Evolutionary conservation across 1,140 invertebrate species (phyloP).

Genomic region (Pseudomyrmex dendroicus): DNA sequence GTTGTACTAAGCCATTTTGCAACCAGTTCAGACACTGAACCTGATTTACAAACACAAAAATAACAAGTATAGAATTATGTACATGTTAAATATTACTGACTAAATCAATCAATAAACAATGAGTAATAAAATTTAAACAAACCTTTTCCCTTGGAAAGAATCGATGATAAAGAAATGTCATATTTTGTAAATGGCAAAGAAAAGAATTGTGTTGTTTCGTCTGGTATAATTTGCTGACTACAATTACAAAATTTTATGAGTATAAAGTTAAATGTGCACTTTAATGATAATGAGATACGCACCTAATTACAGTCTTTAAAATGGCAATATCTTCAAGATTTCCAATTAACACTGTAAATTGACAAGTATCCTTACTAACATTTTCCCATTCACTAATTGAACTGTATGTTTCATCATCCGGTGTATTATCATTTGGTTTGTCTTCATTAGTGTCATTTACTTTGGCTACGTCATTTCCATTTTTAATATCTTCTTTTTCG

Average conservation of each 20-base stretch:
- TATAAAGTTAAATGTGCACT: slow-evolving; percentile 71
- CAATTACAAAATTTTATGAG: slow-evolving; percentile 44
- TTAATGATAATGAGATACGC: slow-evolving; percentile 75
- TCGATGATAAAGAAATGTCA: slow-evolving; percentile 90
- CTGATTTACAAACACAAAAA: slow-evolving; percentile 68
- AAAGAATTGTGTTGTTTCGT: slow-evolving; percentile 77
- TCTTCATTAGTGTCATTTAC: slow-evolving; percentile 25
- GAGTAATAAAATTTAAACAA: slow-evolving; percentile 18
- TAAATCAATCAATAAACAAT: background rate
- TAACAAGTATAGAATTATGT: background rate
- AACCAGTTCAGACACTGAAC: slow-evolving; percentile 92
- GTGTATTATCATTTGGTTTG: slow-evolving; percentile 57
- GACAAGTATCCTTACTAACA: slow-evolving; percentile 92
- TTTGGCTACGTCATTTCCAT: slow-evolving; percentile 58
- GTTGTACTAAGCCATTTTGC: slow-evolving; percentile 91
- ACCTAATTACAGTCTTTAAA: slow-evolving; percentile 89
- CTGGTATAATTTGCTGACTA: slow-evolving; percentile 78
- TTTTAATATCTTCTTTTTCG: slow-evolving; percentile 63
- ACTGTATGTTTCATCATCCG: slow-evolving; percentile 85
- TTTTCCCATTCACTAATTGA: slow-evolving; percentile 91
- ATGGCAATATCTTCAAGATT: slow-evolving; percentile 95
- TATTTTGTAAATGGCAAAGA: slow-evolving; percentile 87
- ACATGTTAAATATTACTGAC: slow-evolving; percentile 7
- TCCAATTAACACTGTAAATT: slow-evolving; percentile 93
- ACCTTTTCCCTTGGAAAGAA: slow-evolving; percentile 93